phyloP scores from a whole-genome alignment of 1,140 invertebrate genomes.

The Macrosteles quadrilineatus region DNA sequence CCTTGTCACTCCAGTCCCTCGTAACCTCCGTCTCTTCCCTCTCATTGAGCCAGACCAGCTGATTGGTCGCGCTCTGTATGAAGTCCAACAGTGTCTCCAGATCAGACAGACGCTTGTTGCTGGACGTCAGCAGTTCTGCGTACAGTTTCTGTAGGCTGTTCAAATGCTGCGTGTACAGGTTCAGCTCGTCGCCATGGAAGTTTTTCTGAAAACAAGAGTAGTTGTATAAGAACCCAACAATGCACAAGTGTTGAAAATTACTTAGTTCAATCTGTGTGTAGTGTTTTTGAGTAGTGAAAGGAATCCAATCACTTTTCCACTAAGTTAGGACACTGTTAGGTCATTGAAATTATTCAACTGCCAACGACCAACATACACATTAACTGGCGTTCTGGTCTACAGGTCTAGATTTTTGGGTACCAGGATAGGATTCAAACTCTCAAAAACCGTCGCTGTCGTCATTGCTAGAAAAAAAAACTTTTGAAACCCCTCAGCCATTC shows the following conservation, averaged over 20 bases:
- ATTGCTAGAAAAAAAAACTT: too few species aligned
- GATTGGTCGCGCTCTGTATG: constrained; percentile 89
- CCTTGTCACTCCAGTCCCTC: constrained; percentile 94
- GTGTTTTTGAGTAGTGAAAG: too few species aligned
- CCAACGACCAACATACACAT: too few species aligned
- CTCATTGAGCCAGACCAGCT: constrained; percentile 95
- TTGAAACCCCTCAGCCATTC: too few species aligned
- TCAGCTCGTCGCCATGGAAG: constrained; percentile 86
- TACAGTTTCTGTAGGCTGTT: constrained; percentile 89
- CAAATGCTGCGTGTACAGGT: constrained; percentile 86
- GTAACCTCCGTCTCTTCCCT: constrained; percentile 93
- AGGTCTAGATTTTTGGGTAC: too few species aligned
- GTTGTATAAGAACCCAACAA: constrained; percentile 7
- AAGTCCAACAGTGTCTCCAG: constrained; percentile 93
- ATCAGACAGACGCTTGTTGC: constrained; percentile 85
- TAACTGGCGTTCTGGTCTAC: too few species aligned
- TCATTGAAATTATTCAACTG: not conserved
- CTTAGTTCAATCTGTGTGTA: too few species aligned
- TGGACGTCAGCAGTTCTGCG: constrained; percentile 81
- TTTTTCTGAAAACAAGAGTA: constrained; percentile 61
- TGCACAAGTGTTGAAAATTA: not conserved
- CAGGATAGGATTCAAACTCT: too few species aligned
- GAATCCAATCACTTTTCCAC: too few species aligned
- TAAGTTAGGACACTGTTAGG: too few species aligned
- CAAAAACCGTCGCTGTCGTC: too few species aligned